Evolutionary conservation across 1,140 invertebrate genomes (phyloP).

Genomic region (Aphis craccivora): DNA sequence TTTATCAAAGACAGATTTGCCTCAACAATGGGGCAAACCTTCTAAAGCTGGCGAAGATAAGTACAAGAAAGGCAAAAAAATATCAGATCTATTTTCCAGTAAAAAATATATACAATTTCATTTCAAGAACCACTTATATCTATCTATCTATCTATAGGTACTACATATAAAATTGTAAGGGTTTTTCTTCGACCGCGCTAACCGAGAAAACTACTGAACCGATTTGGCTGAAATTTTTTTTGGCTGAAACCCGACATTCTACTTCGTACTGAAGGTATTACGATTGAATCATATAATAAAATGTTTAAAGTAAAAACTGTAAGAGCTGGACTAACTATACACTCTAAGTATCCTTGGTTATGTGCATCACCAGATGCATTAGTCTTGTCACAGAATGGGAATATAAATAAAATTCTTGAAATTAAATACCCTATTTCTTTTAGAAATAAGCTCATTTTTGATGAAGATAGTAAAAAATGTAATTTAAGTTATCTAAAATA

Average conservation of each 20-base stretch:
- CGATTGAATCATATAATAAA: not conserved
- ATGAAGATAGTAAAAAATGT: too few species aligned
- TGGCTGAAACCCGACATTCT: too few species aligned
- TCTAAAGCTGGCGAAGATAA: too few species aligned
- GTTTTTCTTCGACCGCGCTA: too few species aligned
- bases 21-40: too few species aligned
- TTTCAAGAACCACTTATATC: not conserved
- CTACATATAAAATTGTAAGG: too few species aligned
- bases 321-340: not conserved
- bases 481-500: not conserved
- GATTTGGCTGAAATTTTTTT: too few species aligned
- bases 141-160: too few species aligned
- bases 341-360: not conserved
- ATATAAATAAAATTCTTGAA: not conserved
- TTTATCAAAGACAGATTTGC: not conserved
- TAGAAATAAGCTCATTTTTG: too few species aligned
- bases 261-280: not conserved
- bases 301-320: not conserved
- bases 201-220: too few species aligned
- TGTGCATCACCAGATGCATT: constrained; percentile 21
- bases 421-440: not conserved
- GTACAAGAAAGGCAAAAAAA: not conserved
- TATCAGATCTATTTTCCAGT: not conserved
- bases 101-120: not conserved
- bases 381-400: not conserved